Conservation (phyloP, 2,888 invertebrate species). For the Chouioia cunea region DNA sequence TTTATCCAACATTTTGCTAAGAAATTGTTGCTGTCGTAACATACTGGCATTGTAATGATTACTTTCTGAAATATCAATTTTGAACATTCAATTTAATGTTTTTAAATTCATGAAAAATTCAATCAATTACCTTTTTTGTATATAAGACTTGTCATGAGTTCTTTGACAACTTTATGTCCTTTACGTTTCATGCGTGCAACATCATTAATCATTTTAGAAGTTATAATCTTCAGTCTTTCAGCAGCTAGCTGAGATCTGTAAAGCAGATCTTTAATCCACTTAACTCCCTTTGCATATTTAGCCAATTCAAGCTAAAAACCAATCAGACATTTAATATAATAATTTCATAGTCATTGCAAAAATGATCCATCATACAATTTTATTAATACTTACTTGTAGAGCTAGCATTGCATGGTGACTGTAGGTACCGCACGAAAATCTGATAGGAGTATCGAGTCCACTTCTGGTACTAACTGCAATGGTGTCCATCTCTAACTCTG, state of each 20-base stretch:
- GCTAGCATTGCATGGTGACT: constrained; percentile 77
- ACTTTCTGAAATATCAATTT: constrained; percentile 71
- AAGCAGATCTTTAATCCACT: constrained; percentile 83
- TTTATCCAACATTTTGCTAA: constrained; percentile 76
- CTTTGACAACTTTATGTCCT: constrained; percentile 78
- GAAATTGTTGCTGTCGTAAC: constrained; percentile 82
- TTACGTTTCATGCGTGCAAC: constrained; percentile 81
- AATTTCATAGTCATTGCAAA: not conserved
- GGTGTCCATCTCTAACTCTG: constrained; percentile 82
- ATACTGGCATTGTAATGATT: constrained; percentile 80
- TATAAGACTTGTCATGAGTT: constrained; percentile 74
- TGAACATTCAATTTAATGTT: not conserved
- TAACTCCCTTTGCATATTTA: constrained; percentile 81
- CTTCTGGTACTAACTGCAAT: constrained; percentile 74
- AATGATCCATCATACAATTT: not conserved
- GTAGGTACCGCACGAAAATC: constrained; percentile 81
- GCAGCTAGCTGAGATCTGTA: constrained; percentile 79
- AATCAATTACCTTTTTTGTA: constrained; percentile 73
- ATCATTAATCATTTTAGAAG: constrained; percentile 85
- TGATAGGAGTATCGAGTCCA: constrained; percentile 73
- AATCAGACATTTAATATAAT: not conserved
- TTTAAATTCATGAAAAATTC: constrained; percentile 7
- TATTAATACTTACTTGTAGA: constrained; percentile 72
- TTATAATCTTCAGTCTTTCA: constrained; percentile 82
- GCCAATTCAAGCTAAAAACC: constrained; percentile 77